Evolutionary conservation across 2,113 vertebrate species (phyloP).

Genomic region (Colius striatus): DNA sequence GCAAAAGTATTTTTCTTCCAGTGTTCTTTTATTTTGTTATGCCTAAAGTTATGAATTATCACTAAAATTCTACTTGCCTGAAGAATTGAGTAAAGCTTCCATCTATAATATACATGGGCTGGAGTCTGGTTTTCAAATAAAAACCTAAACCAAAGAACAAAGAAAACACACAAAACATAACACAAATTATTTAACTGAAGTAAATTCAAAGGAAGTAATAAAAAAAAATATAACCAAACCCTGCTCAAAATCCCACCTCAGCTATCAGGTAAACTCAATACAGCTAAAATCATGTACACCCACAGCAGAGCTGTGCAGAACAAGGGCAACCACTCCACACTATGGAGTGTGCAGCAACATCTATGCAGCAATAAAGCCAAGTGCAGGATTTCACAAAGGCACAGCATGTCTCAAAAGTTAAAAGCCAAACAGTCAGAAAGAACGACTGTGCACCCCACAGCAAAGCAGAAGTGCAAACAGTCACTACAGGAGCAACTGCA

Average conservation of each 20-base stretch:
- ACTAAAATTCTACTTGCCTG: constrained; percentile 82
- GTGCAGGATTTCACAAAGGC: neutral
- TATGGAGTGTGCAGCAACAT: too few relatives aligned
- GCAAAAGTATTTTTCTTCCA: neutral
- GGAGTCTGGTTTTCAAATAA: constrained; percentile 99
- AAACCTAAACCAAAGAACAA: constrained; percentile 81
- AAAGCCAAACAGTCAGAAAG: neutral
- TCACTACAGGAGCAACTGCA: neutral
- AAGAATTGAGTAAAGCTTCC: constrained; percentile 97
- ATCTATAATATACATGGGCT: constrained; percentile 97
- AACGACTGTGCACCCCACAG: neutral
- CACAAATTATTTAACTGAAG: neutral
- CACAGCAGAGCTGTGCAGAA: neutral
- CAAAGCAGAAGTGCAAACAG: neutral
- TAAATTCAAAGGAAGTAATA: neutral
- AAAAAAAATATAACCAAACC: neutral
- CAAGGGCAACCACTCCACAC: neutral
- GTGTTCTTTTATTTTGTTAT: neutral
- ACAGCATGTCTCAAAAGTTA: neutral
- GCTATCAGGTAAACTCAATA: neutral
- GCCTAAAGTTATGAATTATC: neutral
- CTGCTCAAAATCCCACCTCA: neutral
- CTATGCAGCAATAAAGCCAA: neutral
- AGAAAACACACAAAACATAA: constrained; percentile 15
- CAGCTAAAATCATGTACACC: neutral